Percentiles rank a stretch among this genome's conserved stretches.
Evolutionary conservation across 2,797 vertebrate species (phyloP).

Genomic region (Cuculus canorus): DNA sequence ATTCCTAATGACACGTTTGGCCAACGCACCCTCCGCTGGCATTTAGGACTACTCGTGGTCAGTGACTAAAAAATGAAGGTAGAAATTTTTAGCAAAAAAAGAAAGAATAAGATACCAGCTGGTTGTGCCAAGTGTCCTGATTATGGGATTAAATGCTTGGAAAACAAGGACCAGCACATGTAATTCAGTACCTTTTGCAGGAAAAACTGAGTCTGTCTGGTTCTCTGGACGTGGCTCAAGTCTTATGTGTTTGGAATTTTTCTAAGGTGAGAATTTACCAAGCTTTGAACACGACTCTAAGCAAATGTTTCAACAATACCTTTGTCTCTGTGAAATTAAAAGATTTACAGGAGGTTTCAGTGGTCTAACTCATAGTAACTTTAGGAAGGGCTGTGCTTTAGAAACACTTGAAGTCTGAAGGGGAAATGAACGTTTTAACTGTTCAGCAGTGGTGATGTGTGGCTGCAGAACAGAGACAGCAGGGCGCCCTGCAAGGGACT

Average conservation of each 20-base stretch:
- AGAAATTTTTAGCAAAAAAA: background rate
- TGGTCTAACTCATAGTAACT: background rate
- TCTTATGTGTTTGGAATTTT: background rate
- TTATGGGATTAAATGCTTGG: background rate
- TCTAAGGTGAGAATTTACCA: background rate
- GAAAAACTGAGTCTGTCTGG: background rate
- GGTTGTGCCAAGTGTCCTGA: background rate
- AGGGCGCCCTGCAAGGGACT: no score
- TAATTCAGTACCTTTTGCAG: background rate
- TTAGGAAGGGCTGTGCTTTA: background rate
- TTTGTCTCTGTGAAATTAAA: background rate
- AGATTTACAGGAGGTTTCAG: background rate
- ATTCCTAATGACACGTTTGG: background rate
- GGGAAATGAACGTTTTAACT: background rate
- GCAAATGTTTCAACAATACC: background rate
- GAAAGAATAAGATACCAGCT: background rate
- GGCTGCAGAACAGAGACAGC: background rate
- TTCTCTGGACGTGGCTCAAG: background rate
- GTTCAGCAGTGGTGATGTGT: accelerated
- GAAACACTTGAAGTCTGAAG: background rate
- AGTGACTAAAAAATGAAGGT: background rate
- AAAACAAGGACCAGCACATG: background rate
- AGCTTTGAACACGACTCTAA: background rate
- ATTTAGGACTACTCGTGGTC: background rate
- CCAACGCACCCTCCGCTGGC: background rate